phyloP scores from a whole-genome alignment of 2,888 invertebrate genomes.

The Phortica magna region DNA sequence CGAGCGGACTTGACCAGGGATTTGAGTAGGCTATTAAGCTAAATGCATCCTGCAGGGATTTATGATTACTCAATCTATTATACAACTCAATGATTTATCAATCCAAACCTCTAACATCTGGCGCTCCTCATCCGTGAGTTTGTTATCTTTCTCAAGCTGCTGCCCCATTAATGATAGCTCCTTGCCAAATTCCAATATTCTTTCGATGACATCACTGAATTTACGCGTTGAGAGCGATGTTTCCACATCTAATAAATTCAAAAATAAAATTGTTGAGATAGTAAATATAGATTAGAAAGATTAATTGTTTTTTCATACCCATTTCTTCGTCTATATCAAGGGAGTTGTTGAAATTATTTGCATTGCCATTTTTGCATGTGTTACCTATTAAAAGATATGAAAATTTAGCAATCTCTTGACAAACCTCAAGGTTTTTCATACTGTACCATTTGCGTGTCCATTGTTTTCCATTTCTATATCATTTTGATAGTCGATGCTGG shows the following conservation, averaged over 20 bases:
- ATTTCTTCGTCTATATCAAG: slow-evolving; percentile 85
- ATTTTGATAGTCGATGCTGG: slow-evolving; percentile 59
- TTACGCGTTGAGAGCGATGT: slow-evolving; percentile 75
- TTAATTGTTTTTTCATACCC: slow-evolving; percentile 80
- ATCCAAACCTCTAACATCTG: slow-evolving; percentile 90
- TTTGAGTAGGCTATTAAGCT: slow-evolving; percentile 98
- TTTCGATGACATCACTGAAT: slow-evolving; percentile 86
- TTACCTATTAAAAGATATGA: slow-evolving; percentile 60
- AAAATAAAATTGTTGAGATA: neutral
- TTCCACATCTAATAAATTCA: slow-evolving; percentile 72
- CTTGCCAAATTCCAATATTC: slow-evolving; percentile 95
- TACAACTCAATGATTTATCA: neutral
- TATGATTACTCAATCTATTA: neutral
- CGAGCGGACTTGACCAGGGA: slow-evolving; percentile 98
- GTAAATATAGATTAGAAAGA: neutral
- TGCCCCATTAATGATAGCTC: slow-evolving; percentile 96
- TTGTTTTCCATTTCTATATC: slow-evolving; percentile 79
- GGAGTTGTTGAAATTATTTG: slow-evolving; percentile 79
- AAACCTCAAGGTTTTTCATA: neutral
- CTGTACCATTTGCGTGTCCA: slow-evolving; percentile 76
- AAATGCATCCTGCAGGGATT: slow-evolving; percentile 90
- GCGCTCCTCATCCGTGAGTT: slow-evolving; percentile 87
- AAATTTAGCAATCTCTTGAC: neutral
- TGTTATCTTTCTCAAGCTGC: slow-evolving; percentile 88
- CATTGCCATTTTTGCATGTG: slow-evolving; percentile 75